These are phyloP conservation scores for Alosa alosa DNA, from an alignment of 2,113 vertebrate genomes.

Conservation along the genomic window DNA sequence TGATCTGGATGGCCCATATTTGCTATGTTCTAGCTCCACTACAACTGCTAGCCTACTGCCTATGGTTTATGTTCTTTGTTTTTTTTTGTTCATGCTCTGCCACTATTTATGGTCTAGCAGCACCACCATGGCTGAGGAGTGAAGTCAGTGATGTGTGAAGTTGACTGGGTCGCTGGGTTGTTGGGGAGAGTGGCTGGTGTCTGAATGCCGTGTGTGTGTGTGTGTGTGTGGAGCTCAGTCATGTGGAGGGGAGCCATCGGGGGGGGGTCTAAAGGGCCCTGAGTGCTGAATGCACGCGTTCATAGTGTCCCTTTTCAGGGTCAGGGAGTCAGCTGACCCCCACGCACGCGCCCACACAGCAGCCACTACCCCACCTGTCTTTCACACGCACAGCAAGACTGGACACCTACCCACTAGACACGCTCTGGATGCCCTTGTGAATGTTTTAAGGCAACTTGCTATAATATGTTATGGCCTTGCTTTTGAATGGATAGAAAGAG, in stretches of 20 bases:
- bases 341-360: neutral
- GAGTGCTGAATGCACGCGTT: neutral
- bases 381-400: too few species aligned
- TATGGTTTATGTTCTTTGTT: neutral
- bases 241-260: neutral
- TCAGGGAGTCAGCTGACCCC: neutral
- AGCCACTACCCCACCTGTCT: too few species aligned
- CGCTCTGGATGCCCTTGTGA: neutral
- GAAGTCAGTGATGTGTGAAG: neutral
- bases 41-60: neutral
- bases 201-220: neutral
- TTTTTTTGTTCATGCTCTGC: neutral
- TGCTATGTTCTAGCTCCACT: neutral
- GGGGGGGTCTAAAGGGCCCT: neutral
- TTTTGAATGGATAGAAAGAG: neutral
- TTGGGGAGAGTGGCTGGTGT: neutral
- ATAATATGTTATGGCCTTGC: neutral
- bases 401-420: too few species aligned
- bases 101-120: neutral
- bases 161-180: neutral
- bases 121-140: neutral
- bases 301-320: neutral
- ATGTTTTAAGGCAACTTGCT: neutral
- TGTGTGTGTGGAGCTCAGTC: neutral
- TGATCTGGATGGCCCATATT: neutral